Percentiles rank a stretch among this genome's conserved stretches.
Conservation (phyloP, 2,113 vertebrate genomes). For the Mesembrinibis cayennensis region DNA sequence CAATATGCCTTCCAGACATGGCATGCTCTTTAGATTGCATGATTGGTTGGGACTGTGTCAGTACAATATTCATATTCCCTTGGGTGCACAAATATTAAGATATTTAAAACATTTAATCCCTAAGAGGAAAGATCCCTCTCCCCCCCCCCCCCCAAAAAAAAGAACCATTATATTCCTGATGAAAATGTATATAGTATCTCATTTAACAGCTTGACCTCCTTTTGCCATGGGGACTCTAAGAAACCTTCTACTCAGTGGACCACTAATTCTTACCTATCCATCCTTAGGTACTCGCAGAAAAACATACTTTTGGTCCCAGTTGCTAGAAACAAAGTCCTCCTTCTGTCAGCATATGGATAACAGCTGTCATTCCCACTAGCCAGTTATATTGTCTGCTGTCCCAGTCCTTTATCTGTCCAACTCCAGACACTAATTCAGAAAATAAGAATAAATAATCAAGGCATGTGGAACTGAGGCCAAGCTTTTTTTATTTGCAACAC, state of each 20-base stretch:
- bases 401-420: slow-evolving; percentile 36
- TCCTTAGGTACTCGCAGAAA: background rate
- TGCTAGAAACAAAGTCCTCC: background rate
- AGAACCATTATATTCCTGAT: background rate
- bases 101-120: background rate
- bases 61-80: background rate
- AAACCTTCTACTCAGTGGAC: background rate
- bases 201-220: background rate
- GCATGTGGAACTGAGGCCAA: background rate
- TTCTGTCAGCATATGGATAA: slow-evolving; percentile 41
- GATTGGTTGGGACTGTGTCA: slow-evolving; percentile 18
- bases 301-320: background rate
- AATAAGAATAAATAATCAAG: slow-evolving; percentile 52
- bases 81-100: slow-evolving; percentile 1
- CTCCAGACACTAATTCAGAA: slow-evolving; percentile 36
- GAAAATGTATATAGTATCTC: background rate
- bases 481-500: background rate
- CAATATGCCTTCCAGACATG: slow-evolving; percentile 69
- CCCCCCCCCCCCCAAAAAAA: too few relatives aligned
- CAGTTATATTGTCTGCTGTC: slow-evolving; percentile 1
- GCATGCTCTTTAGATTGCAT: background rate
- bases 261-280: background rate
- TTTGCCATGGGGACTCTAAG: background rate
- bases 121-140: background rate
- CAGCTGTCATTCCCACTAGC: slow-evolving; percentile 24